These are phyloP conservation scores for Dicaeum eximium DNA, from an alignment of 2,113 vertebrate species.

Conservation along the genomic window DNA sequence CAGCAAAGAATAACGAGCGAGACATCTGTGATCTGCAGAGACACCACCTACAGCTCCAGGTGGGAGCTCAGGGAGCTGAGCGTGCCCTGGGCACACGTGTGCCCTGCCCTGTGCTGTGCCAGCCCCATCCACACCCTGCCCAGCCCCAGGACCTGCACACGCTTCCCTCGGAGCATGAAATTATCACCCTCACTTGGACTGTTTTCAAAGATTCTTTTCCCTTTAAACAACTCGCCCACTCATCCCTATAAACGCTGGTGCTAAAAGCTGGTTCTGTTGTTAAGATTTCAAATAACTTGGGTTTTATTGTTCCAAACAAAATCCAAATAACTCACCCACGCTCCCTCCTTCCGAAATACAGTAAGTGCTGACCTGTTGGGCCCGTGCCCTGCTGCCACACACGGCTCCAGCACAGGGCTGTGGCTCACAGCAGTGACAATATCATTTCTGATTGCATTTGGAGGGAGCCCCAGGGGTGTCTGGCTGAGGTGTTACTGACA, in stretches of 20 bases:
- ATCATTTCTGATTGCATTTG: fast-evolving
- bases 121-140: background rate
- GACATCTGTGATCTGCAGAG: background rate
- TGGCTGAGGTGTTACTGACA: background rate
- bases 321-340: conserved; percentile 50
- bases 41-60: background rate
- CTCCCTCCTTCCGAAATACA: background rate
- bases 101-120: background rate
- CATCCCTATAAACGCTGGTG: conserved; percentile 33
- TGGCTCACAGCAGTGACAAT: background rate
- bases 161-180: background rate
- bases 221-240: conserved; percentile 60
- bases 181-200: conserved; percentile 42
- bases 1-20: background rate
- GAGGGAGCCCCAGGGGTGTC: background rate
- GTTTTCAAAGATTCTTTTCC: background rate
- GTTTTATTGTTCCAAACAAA: conserved; percentile 60
- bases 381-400: background rate
- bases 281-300: conserved; percentile 31
- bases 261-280: conserved; percentile 57
- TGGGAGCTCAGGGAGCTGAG: background rate
- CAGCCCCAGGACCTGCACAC: background rate
- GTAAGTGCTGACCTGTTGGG: background rate
- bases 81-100: background rate
- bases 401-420: fast-evolving